Evolutionary conservation across 23 tunicate genomes (phyloP).

Genomic region (Halocynthia aurantium): DNA sequence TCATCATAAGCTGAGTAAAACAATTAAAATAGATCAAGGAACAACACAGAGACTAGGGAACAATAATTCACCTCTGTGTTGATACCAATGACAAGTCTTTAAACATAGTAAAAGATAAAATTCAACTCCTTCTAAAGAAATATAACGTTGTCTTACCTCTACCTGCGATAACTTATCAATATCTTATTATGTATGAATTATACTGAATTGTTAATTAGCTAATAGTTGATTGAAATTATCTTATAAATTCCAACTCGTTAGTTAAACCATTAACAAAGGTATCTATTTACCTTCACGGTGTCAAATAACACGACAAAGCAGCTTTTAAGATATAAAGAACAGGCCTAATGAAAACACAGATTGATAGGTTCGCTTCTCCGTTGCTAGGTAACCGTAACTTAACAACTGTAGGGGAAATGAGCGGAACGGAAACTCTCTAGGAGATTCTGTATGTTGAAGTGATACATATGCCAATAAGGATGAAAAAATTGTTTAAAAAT

Average conservation of each 20-base stretch:
- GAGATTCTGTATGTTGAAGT: too few species aligned
- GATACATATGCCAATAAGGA: too few species aligned
- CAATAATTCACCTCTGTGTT: too few species aligned
- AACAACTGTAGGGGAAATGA: slow-evolving; percentile 50
- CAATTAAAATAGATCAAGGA: too few species aligned
- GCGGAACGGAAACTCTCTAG: too few species aligned
- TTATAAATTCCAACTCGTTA: too few species aligned
- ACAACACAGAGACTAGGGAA: too few species aligned
- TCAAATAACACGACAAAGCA: slow-evolving; percentile 9
- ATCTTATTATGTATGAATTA: background rate
- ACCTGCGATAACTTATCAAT: background rate
- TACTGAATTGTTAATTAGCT: background rate
- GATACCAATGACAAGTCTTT: too few species aligned
- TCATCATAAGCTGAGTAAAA: too few species aligned
- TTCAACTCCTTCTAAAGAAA: background rate
- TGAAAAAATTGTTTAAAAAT: too few species aligned
- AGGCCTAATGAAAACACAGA: background rate
- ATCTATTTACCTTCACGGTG: slow-evolving; percentile 18
- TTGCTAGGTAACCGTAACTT: slow-evolving; percentile 64
- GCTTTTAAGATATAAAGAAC: slow-evolving; percentile 19
- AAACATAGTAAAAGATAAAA: too few species aligned
- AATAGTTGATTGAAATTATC: background rate
- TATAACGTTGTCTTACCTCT: background rate
- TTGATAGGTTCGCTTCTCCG: slow-evolving; percentile 32
- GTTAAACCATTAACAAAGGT: slow-evolving; percentile 15